phyloP scores from a whole-genome alignment of 30 jellyfish, hydroid and myxozoan species.

The Cassiopea xamachana region DNA sequence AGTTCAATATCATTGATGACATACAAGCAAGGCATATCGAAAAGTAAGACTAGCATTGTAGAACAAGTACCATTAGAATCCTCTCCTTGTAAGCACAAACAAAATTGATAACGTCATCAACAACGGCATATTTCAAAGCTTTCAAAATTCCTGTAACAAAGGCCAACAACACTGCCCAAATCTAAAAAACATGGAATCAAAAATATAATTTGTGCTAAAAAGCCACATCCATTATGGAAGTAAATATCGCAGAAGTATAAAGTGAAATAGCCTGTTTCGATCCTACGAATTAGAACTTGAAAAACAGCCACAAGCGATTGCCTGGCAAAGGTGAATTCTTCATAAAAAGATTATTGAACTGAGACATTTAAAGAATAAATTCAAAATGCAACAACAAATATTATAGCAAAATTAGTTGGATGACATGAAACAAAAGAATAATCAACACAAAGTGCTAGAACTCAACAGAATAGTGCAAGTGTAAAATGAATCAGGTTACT shows the following conservation, averaged over 20 bases:
- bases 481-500: background rate
- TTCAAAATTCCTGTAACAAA: conserved; percentile 45
- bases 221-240: background rate
- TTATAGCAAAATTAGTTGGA: background rate
- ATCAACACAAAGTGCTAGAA: background rate
- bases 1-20: background rate
- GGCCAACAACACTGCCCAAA: conserved; percentile 50
- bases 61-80: conserved; percentile 54
- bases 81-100: conserved; percentile 75
- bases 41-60: background rate
- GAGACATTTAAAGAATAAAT: no score
- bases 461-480: background rate
- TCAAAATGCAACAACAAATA: no score
- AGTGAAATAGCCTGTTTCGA: background rate
- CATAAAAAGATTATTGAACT: no score
- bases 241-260: background rate
- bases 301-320: no score
- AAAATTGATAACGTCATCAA: conserved; percentile 59
- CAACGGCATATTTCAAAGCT: conserved; percentile 18
- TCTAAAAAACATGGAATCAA: background rate
- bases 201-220: background rate
- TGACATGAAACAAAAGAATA: background rate
- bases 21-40: background rate
- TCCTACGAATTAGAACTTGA: no score
- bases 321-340: no score